Evolutionary conservation across 2,888 invertebrate species (phyloP).

Genomic region (Germaria angustata): DNA sequence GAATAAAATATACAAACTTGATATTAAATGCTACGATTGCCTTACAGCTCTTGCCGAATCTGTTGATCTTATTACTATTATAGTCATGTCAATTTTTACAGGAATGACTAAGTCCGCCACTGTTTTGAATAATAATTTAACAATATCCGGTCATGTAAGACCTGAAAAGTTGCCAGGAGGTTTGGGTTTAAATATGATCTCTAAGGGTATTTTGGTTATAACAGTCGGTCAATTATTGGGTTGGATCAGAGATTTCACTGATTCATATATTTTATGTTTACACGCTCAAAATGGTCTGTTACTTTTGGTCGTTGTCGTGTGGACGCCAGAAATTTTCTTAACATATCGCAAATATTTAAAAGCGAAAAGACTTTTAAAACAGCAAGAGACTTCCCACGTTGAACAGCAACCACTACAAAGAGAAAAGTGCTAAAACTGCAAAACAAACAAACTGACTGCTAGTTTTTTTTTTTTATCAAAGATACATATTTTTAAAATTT

Average conservation of each 20-base stretch:
- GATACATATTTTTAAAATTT: not conserved
- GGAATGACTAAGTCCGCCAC: conserved; percentile 88
- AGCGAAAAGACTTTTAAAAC: conserved; percentile 32
- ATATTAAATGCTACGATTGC: not conserved
- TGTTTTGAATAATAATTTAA: conserved; percentile 86
- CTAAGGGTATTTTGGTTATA: conserved; percentile 85
- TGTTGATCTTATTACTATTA: conserved; percentile 81
- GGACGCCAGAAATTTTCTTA: conserved; percentile 83
- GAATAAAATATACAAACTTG: not conserved
- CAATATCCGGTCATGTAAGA: conserved; percentile 84
- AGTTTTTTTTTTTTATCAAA: not conserved
- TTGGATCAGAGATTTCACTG: conserved; percentile 85
- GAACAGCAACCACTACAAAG: conserved; percentile 22
- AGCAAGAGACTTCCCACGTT: not conserved
- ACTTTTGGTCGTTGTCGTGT: conserved; percentile 81
- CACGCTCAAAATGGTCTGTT: conserved; percentile 83
- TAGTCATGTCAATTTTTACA: conserved; percentile 83
- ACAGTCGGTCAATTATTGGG: conserved; percentile 84
- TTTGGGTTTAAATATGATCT: conserved; percentile 86
- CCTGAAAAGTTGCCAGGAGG: conserved; percentile 84
- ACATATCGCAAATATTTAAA: conserved; percentile 77
- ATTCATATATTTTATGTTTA: conserved; percentile 84
- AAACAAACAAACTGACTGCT: conserved; percentile 31
- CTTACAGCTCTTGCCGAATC: conserved; percentile 83
- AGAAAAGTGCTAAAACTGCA: conserved; percentile 10